phyloP scores from a whole-genome alignment of 1,140 invertebrate species.

The Tyrophagus putrescentiae region DNA sequence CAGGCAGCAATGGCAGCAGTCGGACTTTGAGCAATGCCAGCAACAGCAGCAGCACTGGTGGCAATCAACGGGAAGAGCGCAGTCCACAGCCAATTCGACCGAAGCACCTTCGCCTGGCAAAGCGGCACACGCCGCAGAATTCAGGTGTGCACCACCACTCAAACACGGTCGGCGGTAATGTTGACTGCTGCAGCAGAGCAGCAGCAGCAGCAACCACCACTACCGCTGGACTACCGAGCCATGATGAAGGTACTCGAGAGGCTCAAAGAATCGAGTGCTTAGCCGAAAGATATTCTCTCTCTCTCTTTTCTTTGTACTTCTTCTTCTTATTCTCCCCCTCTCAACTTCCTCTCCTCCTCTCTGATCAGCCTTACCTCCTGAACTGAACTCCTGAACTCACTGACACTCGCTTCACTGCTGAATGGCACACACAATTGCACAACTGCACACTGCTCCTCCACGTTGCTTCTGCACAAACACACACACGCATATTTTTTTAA shows the following conservation, averaged over 20 bases:
- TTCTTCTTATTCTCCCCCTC: background rate
- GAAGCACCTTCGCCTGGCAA: background rate
- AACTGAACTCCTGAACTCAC: too few relatives aligned
- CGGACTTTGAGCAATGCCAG: constrained; percentile 32
- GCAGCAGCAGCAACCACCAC: background rate
- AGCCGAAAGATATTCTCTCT: constrained; percentile 20
- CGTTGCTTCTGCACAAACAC: too few relatives aligned
- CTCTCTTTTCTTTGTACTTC: background rate
- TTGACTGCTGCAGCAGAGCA: too few relatives aligned
- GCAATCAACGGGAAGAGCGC: background rate
- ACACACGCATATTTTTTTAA: too few relatives aligned
- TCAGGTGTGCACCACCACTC: background rate
- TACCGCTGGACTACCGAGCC: constrained; percentile 77
- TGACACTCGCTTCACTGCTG: too few relatives aligned
- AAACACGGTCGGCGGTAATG: background rate
- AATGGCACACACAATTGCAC: too few relatives aligned
- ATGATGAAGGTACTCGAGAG: constrained; percentile 95
- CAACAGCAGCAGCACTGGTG: constrained; percentile 41
- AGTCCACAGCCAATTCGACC: background rate
- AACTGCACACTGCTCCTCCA: too few relatives aligned
- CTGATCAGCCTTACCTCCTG: background rate
- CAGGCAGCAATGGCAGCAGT: constrained; percentile 19
- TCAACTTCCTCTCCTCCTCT: background rate
- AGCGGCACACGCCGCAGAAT: background rate
- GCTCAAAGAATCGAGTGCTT: constrained; percentile 64